These are phyloP conservation scores for Hylaea fasciaria DNA, from an alignment of 2,888 invertebrate genomes.

Conservation along the genomic window DNA sequence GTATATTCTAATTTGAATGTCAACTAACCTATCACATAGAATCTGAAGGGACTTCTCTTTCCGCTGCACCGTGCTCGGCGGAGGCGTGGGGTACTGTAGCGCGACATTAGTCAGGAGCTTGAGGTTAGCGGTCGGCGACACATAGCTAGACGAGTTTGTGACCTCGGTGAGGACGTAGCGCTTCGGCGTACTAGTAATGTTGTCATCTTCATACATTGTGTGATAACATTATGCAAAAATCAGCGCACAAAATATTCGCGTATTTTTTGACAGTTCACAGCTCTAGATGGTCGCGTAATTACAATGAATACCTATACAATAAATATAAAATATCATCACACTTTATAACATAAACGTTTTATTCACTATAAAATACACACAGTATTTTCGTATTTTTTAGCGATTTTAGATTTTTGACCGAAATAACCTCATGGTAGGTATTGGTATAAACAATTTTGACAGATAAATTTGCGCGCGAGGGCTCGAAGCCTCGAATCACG, in stretches of 20 bases:
- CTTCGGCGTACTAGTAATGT: conserved; percentile 81
- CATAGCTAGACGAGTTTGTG: conserved; percentile 80
- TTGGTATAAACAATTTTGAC: conserved; percentile 77
- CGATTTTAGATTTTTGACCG: conserved; percentile 36
- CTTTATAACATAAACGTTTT: conserved; percentile 17
- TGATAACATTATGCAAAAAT: conserved; percentile 79
- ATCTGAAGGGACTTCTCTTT: conserved; percentile 86
- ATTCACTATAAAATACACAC: conserved; percentile 19
- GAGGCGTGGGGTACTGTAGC: conserved; percentile 80
- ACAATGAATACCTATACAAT: conserved; percentile 41
- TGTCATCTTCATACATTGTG: conserved; percentile 83
- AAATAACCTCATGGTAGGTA: conserved; percentile 68
- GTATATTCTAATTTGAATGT: not conserved
- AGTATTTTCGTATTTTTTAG: conserved; percentile 16
- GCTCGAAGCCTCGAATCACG: too few species aligned
- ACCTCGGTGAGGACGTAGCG: conserved; percentile 83
- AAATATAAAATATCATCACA: conserved; percentile 26
- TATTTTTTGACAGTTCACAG: conserved; percentile 73
- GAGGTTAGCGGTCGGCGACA: conserved; percentile 88
- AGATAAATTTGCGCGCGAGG: conserved; percentile 76
- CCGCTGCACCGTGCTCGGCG: conserved; percentile 79
- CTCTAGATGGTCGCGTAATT: conserved; percentile 68
- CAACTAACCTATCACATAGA: conserved; percentile 84
- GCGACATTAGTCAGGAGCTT: conserved; percentile 88
- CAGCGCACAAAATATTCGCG: conserved; percentile 73